Evolutionary conservation across 2,113 vertebrate genomes (phyloP), one percentile per base, ranked within the genome.

Genomic region (Cisticola juncidis): DNA sequence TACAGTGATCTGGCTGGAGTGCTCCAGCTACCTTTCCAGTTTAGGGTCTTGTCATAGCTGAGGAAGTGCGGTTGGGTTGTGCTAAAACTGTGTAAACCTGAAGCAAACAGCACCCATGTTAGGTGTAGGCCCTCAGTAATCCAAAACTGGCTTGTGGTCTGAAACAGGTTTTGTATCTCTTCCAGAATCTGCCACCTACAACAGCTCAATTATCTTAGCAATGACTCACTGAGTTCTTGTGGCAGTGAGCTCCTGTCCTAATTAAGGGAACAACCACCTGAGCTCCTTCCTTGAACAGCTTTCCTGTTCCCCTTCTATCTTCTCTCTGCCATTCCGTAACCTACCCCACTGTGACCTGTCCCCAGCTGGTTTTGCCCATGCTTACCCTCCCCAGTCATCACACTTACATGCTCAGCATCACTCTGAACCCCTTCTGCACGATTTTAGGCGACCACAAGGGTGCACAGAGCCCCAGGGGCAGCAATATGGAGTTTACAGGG

Each of bases 201-300:
- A 86, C 54, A 88, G 86, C 82, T 94, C 95, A 83, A 94, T 97
- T 95, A 90, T 90, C 92, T 74, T 73, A 58, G 2, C 9, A 86
- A 93, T 97, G 96, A 97, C 72, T 97, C 95, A 97, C 64, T 42
- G 58, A 91, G 86, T 19, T 84, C 88, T 95, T 73, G 66, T 78
- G 77, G 88, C 92, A 97, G 77, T n/a, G 82, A 94, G 86, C 56
- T 95, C 51, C 76, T 14, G 4, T 83, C 86, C 80, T 94, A 90
- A 94, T 93, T 93, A 86, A 86, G 53, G 61, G 45, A 94, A 70
- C 76, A 94, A 38, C 79, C 74, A 83, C 82, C 68, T 81, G 86
- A 97, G 69, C 42, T 92, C 47, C 38, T 58, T 60, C 56, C 22
- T 56, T 71, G 29, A 36, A 15, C 21, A 62, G 51, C 17, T 84